These are phyloP conservation scores for Drosophila triauraria DNA, from an alignment of 1,140 invertebrate species.

Conservation along the genomic window DNA sequence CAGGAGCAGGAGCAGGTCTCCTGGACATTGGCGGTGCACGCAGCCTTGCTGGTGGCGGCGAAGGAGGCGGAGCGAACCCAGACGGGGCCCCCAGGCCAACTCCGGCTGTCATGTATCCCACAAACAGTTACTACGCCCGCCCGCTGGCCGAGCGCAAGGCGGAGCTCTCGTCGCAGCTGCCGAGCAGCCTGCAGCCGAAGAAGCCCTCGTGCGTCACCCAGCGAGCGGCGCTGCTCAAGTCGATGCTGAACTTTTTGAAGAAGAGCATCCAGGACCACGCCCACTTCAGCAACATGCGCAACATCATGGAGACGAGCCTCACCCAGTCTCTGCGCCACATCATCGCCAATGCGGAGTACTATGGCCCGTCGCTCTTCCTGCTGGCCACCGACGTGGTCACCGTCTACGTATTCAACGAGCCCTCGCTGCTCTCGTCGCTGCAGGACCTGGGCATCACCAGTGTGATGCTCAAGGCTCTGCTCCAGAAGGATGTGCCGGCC, in stretches of 20 bases:
- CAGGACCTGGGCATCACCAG: slow-evolving; percentile 96
- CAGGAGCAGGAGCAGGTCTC: slow-evolving; percentile 29
- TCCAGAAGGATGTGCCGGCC: slow-evolving; percentile 95
- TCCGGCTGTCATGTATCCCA: slow-evolving; percentile 55
- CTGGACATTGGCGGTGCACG: slow-evolving; percentile 15
- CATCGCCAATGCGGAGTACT: slow-evolving; percentile 97
- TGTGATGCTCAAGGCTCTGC: slow-evolving; percentile 93
- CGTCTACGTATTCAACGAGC: slow-evolving; percentile 97
- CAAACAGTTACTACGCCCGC: slow-evolving; percentile 74
- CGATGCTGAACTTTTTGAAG: slow-evolving; percentile 95
- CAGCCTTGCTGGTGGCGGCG: background rate
- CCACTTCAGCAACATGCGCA: slow-evolving; percentile 94
- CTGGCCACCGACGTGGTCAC: slow-evolving; percentile 96
- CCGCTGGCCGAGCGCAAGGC: slow-evolving; percentile 74
- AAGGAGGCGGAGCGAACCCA: background rate
- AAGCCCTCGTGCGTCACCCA: slow-evolving; percentile 90
- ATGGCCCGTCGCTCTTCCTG: slow-evolving; percentile 94
- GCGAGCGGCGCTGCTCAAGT: slow-evolving; percentile 93
- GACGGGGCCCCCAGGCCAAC: background rate
- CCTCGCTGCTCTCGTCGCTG: slow-evolving; percentile 92
- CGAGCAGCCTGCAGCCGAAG: slow-evolving; percentile 72
- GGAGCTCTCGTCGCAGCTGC: slow-evolving; percentile 60
- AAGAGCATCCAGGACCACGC: slow-evolving; percentile 93
- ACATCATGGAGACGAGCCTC: slow-evolving; percentile 95
- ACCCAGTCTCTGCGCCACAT: slow-evolving; percentile 95